Base-by-base conservation (phyloP, 2,797 vertebrate species). In the Siniperca undulata region DNA sequence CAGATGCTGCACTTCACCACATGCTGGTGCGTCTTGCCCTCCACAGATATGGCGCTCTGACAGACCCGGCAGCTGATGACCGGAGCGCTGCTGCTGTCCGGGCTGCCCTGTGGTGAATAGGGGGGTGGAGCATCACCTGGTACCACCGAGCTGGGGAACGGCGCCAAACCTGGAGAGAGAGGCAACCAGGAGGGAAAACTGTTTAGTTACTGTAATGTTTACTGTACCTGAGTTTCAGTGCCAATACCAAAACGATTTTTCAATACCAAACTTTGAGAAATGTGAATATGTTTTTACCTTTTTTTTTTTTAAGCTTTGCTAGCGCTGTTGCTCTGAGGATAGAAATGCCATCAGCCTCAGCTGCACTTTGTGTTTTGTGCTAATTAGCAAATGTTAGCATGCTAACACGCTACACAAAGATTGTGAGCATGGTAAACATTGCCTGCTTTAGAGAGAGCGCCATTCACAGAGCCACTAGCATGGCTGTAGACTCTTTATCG, bases 1-100 rank as follows among this genome's bases (percentile, higher is more conserved):
- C 97, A 98, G 85, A 97, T 94, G 55, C 91, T 91, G 88, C 97
- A 98, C 91, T 97, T 97, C 77, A 98, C 96, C 84, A 98, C 97
- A 22, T 97, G 95, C 80, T 95, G 95, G 86, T 95, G 95, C 7
- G 74, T 81, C 86, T 95, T 96, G 5, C 95, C 95, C 89, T 97
- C 96, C 84, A 97, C 96, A 0, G 95, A 96, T 87, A 98, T 97
- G 90, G 95, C 91, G 48, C 94, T 96, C 94, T 97, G 97, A 87
- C 97, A 98, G 3, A 98, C 97, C 1, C 97, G 93, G 83, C 97
- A 98, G 88, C 94, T 96, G 94, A 98, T 97, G 93, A 97, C 89
- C 2, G 96, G 95, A 17, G 95, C 94, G 52, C 93, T 96, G 88
- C 95, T 91, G 50, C 96, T 97, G 86, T 97, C 97, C 0, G 96